Percentiles rank a stretch among this genome's conserved stretches.
Evolutionary conservation across 2,888 invertebrate species (phyloP).

Genomic region (Heliconius sara): DNA sequence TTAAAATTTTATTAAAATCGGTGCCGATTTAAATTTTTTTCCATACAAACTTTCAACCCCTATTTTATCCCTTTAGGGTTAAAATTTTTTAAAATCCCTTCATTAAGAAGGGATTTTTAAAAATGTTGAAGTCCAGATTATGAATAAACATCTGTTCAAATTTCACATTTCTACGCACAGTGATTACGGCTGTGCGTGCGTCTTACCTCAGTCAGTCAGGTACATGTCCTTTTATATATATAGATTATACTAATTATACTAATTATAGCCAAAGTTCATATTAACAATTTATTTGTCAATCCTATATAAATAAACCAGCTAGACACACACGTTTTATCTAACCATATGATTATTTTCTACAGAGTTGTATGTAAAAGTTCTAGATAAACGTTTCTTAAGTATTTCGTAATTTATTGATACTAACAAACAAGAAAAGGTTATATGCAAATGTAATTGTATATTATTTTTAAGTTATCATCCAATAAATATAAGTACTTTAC

Average conservation of each 20-base stretch:
- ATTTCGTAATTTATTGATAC: background rate
- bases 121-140: no score
- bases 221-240: no score
- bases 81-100: no score
- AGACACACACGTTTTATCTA: background rate
- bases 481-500: slow-evolving; percentile 29
- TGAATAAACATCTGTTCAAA: no score
- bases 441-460: slow-evolving; percentile 17
- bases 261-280: background rate
- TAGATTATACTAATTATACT: background rate
- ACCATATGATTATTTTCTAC: background rate
- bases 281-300: background rate
- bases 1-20: no score
- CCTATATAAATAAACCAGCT: background rate
- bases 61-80: no score
- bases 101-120: no score
- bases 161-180: no score
- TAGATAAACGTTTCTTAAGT: background rate
- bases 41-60: no score
- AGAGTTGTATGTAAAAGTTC: background rate
- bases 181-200: no score
- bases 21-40: no score
- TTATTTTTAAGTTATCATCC: slow-evolving; percentile 15
- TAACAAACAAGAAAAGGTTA: slow-evolving; percentile 7
- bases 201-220: no score